phyloP scores from a whole-genome alignment of 2,888 invertebrate species.

The Serrognathus titanus region DNA sequence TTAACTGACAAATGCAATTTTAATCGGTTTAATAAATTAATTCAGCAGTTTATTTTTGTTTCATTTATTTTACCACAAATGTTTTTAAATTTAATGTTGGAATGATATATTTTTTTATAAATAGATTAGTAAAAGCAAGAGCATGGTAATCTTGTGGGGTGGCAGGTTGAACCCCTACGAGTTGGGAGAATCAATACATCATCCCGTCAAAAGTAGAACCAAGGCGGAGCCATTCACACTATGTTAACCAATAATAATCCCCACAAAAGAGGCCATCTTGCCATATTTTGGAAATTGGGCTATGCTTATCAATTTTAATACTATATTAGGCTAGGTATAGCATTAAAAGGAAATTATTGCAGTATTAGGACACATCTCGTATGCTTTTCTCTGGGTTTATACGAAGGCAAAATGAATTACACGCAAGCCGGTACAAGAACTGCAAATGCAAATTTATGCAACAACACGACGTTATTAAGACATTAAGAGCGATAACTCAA shows the following conservation, averaged over 20 bases:
- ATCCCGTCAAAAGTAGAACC: constrained; percentile 57
- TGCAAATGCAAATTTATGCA: constrained; percentile 3
- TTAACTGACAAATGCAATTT: too few species aligned
- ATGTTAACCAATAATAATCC: constrained; percentile 61
- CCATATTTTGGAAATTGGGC: constrained; percentile 40
- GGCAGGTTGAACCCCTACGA: constrained; percentile 37
- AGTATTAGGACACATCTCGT: too few species aligned
- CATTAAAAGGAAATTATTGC: too few species aligned
- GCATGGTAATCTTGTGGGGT: constrained; percentile 20
- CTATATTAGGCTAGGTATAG: too few species aligned
- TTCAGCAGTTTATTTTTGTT: too few species aligned
- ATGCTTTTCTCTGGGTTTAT: neutral
- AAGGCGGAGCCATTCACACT: constrained; percentile 57
- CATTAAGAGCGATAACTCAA: constrained; percentile 11
- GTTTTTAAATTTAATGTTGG: neutral
- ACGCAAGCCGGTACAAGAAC: neutral
- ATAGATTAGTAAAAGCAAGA: constrained; percentile 16
- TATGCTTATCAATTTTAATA: constrained; percentile 16
- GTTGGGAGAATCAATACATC: constrained; percentile 54
- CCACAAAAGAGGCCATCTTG: constrained; percentile 57
- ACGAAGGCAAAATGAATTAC: neutral
- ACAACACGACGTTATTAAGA: constrained; percentile 13
- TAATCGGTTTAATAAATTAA: too few species aligned
- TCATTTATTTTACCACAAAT: neutral
- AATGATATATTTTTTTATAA: constrained; percentile 4